Percentiles rank a stretch among this genome's conserved stretches.
These are phyloP conservation scores for Arvicanthis niloticus DNA, from an alignment of 2,113 vertebrate genomes.

Conservation along the genomic window DNA sequence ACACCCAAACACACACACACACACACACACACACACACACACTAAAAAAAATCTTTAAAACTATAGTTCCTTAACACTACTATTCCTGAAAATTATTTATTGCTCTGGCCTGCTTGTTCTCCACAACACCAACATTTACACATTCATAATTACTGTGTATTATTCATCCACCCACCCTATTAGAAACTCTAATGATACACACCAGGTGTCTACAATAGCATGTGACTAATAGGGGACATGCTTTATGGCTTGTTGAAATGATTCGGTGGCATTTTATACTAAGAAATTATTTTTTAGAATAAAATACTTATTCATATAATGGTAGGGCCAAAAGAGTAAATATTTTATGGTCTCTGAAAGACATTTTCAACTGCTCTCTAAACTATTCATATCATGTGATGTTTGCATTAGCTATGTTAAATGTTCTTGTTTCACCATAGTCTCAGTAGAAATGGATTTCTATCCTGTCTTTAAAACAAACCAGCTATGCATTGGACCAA, in stretches of 20 bases:
- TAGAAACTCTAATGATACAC: neutral
- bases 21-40: no score
- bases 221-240: neutral
- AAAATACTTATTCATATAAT: conserved; percentile 14
- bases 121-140: neutral
- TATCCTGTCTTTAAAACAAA: conserved; percentile 45
- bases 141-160: neutral
- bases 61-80: neutral
- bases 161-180: neutral
- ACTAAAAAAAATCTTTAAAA: neutral
- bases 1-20: neutral
- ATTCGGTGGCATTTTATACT: neutral
- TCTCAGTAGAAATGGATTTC: neutral
- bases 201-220: neutral
- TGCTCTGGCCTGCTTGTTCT: neutral
- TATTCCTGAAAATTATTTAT: neutral
- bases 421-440: neutral
- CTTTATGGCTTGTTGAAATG: neutral
- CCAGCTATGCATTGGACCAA: neutral
- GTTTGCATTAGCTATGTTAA: neutral
- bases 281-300: conserved; percentile 28
- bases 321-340: neutral
- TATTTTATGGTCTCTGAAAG: neutral
- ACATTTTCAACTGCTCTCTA: neutral
- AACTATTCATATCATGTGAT: neutral